These are phyloP conservation scores for Antedon mediterranea DNA, from an alignment of 53 echinoderm and acorn worm species.

Conservation along the genomic window DNA sequence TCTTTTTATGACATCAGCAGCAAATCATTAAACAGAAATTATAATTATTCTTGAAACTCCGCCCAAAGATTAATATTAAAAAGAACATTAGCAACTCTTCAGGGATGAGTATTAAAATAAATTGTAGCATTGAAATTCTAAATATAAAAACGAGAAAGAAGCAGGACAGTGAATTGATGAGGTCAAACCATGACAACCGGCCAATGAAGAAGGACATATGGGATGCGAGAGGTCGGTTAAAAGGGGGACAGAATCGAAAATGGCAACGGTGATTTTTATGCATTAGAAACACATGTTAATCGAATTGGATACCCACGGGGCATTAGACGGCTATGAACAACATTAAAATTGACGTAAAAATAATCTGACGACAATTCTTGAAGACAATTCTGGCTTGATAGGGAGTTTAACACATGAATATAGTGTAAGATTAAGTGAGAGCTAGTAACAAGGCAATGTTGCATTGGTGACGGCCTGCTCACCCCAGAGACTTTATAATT, in stretches of 20 bases:
- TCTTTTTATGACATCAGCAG: too few species aligned
- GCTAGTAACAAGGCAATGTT: not conserved
- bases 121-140: not conserved
- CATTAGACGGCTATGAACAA: not conserved
- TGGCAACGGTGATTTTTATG: not conserved
- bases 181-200: not conserved
- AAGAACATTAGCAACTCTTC: not conserved
- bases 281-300: not conserved
- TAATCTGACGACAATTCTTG: not conserved
- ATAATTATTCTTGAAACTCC: not conserved
- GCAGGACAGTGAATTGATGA: not conserved
- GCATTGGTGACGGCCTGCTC: not conserved
- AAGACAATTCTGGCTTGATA: not conserved
- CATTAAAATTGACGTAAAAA: not conserved
- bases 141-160: not conserved
- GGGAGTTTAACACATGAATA: not conserved
- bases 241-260: not conserved
- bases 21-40: too few species aligned
- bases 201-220: not conserved
- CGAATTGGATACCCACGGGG: not conserved
- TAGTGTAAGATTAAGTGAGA: not conserved
- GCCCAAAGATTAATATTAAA: not conserved
- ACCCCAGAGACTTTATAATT: not conserved
- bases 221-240: not conserved
- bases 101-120: not conserved